These are phyloP conservation scores for Osmerus eperlanus DNA, from an alignment of 2,113 vertebrate species.

Conservation along the genomic window DNA sequence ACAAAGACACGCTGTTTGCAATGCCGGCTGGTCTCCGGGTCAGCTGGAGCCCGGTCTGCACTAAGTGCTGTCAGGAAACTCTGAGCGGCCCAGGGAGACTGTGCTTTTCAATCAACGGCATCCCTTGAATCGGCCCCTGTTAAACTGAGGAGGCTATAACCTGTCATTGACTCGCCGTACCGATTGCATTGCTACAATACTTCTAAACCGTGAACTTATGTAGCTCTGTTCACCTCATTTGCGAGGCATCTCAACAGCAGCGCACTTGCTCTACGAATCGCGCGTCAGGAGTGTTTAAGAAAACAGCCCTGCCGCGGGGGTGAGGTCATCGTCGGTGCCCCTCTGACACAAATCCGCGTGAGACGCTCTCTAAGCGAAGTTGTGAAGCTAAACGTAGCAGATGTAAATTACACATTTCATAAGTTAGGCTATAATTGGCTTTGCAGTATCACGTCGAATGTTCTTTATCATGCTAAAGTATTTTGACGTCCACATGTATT, in stretches of 20 bases:
- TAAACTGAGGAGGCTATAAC: slow-evolving; percentile 2
- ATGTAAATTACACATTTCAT: too few species aligned
- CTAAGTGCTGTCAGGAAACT: slow-evolving; percentile 43
- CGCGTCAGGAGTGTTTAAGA: neutral
- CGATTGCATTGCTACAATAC: neutral
- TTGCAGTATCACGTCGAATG: too few species aligned
- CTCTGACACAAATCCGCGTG: neutral
- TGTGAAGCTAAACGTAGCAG: too few species aligned
- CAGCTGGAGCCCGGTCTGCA: slow-evolving; percentile 18
- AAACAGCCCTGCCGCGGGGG: neutral
- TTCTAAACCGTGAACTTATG: slow-evolving; percentile 2
- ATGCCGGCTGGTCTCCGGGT: slow-evolving; percentile 37
- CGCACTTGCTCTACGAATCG: slow-evolving; percentile 4
- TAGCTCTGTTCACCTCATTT: slow-evolving; percentile 7
- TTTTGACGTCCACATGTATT: too few species aligned
- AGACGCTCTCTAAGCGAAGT: too few species aligned
- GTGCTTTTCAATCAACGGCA: slow-evolving; percentile 25
- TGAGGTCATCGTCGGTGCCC: neutral
- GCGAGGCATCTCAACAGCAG: slow-evolving; percentile 5
- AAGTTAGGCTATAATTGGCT: too few species aligned
- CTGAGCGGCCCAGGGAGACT: slow-evolving; percentile 12
- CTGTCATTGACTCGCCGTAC: neutral
- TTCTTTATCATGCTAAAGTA: too few species aligned
- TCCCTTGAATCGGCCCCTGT: slow-evolving; percentile 1
- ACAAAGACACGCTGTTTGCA: slow-evolving; percentile 57